Evolutionary conservation across 2,888 invertebrate genomes (phyloP).

Genomic region (Busseola fusca): DNA sequence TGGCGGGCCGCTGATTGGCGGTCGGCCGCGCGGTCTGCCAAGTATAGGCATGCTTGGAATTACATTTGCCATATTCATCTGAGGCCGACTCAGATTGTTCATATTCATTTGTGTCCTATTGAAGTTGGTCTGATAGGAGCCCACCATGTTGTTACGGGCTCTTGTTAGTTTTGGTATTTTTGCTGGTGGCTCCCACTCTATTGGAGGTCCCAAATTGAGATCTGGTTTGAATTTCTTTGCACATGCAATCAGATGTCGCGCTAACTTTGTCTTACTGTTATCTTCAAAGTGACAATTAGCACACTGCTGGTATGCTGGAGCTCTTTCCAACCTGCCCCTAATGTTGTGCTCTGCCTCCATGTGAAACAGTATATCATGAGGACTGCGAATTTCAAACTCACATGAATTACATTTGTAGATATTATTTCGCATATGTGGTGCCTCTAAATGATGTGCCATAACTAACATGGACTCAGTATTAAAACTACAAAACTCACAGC

Average conservation of each 20-base stretch:
- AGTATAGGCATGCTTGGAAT: constrained; percentile 76
- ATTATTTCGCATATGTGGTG: constrained; percentile 96
- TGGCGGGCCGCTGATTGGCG: constrained; percentile 76
- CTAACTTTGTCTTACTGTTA: constrained; percentile 97
- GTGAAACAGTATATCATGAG: constrained; percentile 97
- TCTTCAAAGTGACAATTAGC: constrained; percentile 98
- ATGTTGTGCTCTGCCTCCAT: constrained; percentile 98
- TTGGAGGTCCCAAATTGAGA: constrained; percentile 95
- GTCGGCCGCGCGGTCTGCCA: constrained; percentile 85
- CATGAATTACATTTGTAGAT: constrained; percentile 97
- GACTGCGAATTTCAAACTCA: constrained; percentile 94
- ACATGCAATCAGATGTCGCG: constrained; percentile 96
- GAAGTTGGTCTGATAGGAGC: constrained; percentile 84
- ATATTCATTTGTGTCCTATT: constrained; percentile 86
- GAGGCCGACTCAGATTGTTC: constrained; percentile 81
- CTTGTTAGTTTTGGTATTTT: constrained; percentile 93
- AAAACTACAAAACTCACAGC: constrained; percentile 97
- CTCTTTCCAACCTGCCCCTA: constrained; percentile 95
- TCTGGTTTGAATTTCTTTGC: constrained; percentile 97
- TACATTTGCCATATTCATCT: constrained; percentile 73
- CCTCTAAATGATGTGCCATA: constrained; percentile 97
- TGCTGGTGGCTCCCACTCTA: constrained; percentile 98
- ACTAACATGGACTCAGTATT: constrained; percentile 96
- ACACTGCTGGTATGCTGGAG: constrained; percentile 97
- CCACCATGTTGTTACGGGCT: constrained; percentile 82